A percentile compares a stretch with the other conserved stretches of the same genome.
Conservation (phyloP, 53 echinoderm and acorn worm genomes). For the Paracentrotus lividus region DNA sequence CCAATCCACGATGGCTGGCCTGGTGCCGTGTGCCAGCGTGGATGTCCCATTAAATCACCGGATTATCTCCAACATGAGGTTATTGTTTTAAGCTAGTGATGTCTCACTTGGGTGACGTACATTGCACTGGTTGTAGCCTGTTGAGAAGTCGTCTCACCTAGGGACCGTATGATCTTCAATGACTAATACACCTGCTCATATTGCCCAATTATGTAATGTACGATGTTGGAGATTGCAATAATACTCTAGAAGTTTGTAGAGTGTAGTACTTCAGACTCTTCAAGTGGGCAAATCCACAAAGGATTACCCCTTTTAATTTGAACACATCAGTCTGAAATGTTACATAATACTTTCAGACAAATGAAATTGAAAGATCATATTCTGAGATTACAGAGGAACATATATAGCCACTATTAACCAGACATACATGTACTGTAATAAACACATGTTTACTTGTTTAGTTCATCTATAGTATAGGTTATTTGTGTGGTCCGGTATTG, state of each 20-base stretch:
- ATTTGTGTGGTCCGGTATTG: too few relatives aligned
- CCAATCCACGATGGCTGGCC: constrained; percentile 6
- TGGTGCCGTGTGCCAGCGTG: background rate
- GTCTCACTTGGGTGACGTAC: constrained; percentile 18
- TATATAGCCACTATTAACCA: too few relatives aligned
- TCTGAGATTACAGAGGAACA: too few relatives aligned
- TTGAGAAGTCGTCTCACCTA: background rate
- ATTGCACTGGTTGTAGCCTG: background rate
- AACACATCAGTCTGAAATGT: too few relatives aligned
- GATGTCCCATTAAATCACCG: constrained; percentile 15
- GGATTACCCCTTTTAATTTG: too few relatives aligned
- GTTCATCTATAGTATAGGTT: too few relatives aligned
- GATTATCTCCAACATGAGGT: constrained; percentile 4
- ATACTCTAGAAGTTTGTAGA: background rate
- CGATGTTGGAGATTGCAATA: background rate
- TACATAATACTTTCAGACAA: too few relatives aligned
- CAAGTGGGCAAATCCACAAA: too few relatives aligned
- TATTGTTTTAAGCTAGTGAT: constrained; percentile 18
- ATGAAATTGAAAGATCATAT: too few relatives aligned
- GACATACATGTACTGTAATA: too few relatives aligned
- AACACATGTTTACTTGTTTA: too few relatives aligned
- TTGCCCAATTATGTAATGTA: background rate
- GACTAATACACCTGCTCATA: background rate
- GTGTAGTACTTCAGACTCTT: too few relatives aligned
- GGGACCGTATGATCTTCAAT: background rate